Percentiles rank a stretch among this genome's conserved stretches.
These are phyloP conservation scores for Cynocephalus volans DNA, from an alignment of 2,113 vertebrate genomes.

Conservation along the genomic window DNA sequence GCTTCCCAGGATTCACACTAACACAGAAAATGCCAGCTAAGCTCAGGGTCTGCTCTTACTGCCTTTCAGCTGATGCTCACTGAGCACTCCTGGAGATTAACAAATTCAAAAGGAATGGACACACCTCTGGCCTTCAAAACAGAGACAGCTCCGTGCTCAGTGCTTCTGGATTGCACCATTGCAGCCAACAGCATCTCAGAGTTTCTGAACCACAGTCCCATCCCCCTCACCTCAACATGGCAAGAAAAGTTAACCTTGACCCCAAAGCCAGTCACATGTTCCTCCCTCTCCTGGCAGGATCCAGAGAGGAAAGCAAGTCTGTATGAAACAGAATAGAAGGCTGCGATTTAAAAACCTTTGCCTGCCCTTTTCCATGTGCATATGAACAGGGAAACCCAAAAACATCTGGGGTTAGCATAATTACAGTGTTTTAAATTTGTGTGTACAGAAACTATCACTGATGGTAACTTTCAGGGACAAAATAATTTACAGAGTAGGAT, in stretches of 20 bases:
- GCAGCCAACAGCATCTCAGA: background rate
- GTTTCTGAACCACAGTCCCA: background rate
- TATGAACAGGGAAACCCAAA: background rate
- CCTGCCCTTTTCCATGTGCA: background rate
- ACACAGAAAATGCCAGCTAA: rapidly evolving
- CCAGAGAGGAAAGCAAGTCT: background rate
- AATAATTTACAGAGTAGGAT: background rate
- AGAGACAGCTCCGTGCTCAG: constrained; percentile 77
- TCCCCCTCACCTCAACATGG: background rate
- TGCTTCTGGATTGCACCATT: constrained; percentile 22
- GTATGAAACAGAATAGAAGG: constrained; percentile 36
- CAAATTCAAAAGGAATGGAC: constrained; percentile 69
- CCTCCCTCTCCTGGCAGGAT: background rate
- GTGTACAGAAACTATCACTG: constrained; percentile 2
- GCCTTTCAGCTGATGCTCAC: constrained; percentile 81
- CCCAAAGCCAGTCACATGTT: background rate
- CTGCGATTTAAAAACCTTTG: background rate
- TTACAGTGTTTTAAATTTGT: background rate
- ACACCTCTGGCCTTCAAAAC: constrained; percentile 77
- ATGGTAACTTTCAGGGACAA: constrained; percentile 21
- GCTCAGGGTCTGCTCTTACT: constrained; percentile 63
- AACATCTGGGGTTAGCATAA: constrained; percentile 15
- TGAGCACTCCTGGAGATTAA: constrained; percentile 79
- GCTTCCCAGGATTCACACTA: background rate
- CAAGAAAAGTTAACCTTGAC: constrained; percentile 21